These are phyloP conservation scores for Lepus oiostolus DNA, from an alignment of 2,797 vertebrate genomes.

Conservation along the genomic window DNA sequence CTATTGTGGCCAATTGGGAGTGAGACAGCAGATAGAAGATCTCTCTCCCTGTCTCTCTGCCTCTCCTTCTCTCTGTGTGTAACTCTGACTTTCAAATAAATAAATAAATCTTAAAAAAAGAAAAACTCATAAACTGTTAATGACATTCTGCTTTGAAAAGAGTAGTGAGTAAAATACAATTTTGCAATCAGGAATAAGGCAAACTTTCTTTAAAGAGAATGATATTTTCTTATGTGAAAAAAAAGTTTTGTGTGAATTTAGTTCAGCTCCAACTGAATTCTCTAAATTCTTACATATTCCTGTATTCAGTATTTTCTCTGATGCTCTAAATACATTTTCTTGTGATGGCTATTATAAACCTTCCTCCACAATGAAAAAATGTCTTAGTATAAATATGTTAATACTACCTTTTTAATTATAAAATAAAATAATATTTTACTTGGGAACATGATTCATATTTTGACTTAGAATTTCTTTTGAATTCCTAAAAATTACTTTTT, in stretches of 20 bases:
- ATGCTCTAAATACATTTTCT: constrained; percentile 28
- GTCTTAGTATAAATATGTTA: constrained; percentile 23
- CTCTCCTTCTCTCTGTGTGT: too few species aligned
- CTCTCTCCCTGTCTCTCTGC: too few species aligned
- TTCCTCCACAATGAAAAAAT: background rate
- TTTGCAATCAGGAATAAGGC: constrained; percentile 46
- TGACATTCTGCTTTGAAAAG: constrained; percentile 54
- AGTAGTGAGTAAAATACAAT: constrained; percentile 27
- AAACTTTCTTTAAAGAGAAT: constrained; percentile 57
- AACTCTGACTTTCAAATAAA: too few species aligned
- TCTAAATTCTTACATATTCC: constrained; percentile 50
- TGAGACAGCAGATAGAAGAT: too few species aligned
- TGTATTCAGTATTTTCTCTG: background rate
- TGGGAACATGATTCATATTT: constrained; percentile 35
- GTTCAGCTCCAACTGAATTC: constrained; percentile 27
- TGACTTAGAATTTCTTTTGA: background rate
- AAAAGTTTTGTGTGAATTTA: constrained; percentile 57
- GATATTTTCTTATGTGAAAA: constrained; percentile 55
- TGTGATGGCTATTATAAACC: background rate
- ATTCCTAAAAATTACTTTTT: background rate
- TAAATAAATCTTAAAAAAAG: too few species aligned
- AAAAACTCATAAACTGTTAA: background rate
- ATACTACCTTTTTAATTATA: constrained; percentile 11
- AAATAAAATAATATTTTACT: constrained; percentile 59
- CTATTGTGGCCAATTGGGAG: too few species aligned